Evolutionary conservation across 2,888 invertebrate genomes (phyloP).

Genomic region (Pocota personata): DNA sequence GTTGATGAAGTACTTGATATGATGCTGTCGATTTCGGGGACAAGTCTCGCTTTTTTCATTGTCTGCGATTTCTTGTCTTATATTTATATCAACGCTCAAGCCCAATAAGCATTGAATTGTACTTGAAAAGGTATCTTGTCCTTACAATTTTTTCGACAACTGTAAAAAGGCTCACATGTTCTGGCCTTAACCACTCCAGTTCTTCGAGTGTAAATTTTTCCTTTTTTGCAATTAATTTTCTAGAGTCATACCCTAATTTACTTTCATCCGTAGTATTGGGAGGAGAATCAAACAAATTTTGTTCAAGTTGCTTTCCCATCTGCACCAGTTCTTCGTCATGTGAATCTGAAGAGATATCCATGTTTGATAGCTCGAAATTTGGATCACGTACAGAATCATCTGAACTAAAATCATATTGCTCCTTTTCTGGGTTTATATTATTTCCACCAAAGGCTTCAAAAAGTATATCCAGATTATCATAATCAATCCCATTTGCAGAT

Average conservation of each 20-base stretch:
- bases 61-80: conserved; percentile 36
- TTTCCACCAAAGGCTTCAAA: conserved; percentile 13
- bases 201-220: conserved; percentile 28
- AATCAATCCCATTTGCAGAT: conserved; percentile 29
- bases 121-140: conserved; percentile 13
- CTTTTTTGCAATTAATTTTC: conserved; percentile 17
- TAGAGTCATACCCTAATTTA: too few relatives aligned
- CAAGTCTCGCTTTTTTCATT: conserved; percentile 7
- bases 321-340: conserved; percentile 18
- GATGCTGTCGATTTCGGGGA: too few relatives aligned
- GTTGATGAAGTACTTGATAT: conserved; percentile 13
- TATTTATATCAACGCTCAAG: conserved; percentile 20
- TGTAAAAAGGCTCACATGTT: conserved; percentile 35
- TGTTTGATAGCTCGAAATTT: conserved; percentile 18
- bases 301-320: conserved; percentile 38
- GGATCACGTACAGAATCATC: conserved; percentile 22
- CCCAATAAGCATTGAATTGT: conserved; percentile 16
- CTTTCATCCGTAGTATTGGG: conserved; percentile 18
- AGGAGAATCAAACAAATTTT: conserved; percentile 17
- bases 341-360: conserved; percentile 26
- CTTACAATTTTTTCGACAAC: too few relatives aligned
- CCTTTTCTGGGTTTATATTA: conserved; percentile 1
- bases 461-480: conserved; percentile 32
- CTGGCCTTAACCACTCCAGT: conserved; percentile 26
- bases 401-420: conserved; percentile 18